Evolutionary conservation across 1,140 invertebrate species (phyloP), one percentile per base, ranked within the genome.

Genomic region (Zaprionus camerounensis): DNA sequence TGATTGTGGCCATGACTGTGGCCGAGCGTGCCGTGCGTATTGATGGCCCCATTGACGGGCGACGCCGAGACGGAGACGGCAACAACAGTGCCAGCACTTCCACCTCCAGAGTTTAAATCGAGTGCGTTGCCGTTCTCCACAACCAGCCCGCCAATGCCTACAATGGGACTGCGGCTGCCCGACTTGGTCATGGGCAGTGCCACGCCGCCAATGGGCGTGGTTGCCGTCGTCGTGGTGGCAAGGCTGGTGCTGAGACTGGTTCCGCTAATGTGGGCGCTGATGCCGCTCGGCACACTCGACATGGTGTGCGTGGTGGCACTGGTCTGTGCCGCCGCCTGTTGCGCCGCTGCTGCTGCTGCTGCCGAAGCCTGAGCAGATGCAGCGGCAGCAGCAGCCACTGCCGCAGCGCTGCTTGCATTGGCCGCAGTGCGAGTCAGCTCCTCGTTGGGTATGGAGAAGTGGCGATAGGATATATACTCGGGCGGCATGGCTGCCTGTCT

Each of bases 391-490:
- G 71, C 80, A 1, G 67, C 78, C 0, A 71, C 81, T 0, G 78
- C 76, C 0, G 76, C 65, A 0, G 74, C 71, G 17, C 66, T 71
- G 20, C 58, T 73, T 0, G 59, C 81, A 38, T 58, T 76, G 1
- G 81, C 78, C 0, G 78, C 78, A 9, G 84, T 83, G 9, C 92
- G 76, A 15, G 85, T 81, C 2, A 87, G 69, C 67, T 93, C 91
- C 70, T 93, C 92, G 51, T 92, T 92, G 51, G 92, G 95, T 71
- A 95, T 94, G 57, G 94, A 95, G 78, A 95, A 95, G 80, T 95
- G 95, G 61, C 96, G 93, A 90, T 97, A 97, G 15, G 96, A 96
- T 76, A 96, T 94, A 83, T 96, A 97, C 74, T 97, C 96, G 2
- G 95, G 94, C 5, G 95, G 95, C 76, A 94, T 78, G 1, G 93